Conservation (phyloP, 2,888 invertebrate species). For the Vannuccia rotundouncinata region DNA sequence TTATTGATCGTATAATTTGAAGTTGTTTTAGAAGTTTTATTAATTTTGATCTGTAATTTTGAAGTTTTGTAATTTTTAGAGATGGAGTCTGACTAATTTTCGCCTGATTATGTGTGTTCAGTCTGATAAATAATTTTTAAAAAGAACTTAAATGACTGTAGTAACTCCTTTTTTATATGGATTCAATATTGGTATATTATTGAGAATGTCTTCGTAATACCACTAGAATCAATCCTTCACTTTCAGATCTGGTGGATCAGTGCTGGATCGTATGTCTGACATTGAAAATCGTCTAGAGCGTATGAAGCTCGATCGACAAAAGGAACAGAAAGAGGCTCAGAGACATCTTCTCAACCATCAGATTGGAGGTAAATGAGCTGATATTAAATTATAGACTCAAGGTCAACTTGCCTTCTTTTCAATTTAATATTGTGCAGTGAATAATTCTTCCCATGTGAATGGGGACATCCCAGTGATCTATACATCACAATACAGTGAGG, state of each 20-base stretch:
- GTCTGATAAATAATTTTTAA: too few species aligned
- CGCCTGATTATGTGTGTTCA: too few species aligned
- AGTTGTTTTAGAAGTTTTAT: too few species aligned
- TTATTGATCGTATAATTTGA: too few species aligned
- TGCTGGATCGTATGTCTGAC: neutral
- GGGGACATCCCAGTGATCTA: neutral
- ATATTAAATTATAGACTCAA: neutral
- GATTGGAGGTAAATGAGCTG: neutral
- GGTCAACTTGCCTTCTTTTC: neutral
- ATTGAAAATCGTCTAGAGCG: neutral
- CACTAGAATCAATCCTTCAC: too few species aligned
- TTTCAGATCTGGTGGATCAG: neutral
- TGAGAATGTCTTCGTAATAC: too few species aligned
- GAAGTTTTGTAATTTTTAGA: too few species aligned
- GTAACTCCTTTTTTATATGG: too few species aligned
- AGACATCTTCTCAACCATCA: neutral
- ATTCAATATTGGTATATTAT: too few species aligned
- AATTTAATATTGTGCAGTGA: neutral
- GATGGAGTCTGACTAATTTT: too few species aligned
- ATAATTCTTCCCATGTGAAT: neutral
- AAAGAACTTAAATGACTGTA: too few species aligned
- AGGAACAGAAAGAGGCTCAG: neutral
- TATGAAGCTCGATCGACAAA: neutral
- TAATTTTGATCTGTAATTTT: too few species aligned
- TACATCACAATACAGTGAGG: neutral